Conservation (phyloP, 2,888 invertebrate genomes). For the Drepana falcataria region DNA sequence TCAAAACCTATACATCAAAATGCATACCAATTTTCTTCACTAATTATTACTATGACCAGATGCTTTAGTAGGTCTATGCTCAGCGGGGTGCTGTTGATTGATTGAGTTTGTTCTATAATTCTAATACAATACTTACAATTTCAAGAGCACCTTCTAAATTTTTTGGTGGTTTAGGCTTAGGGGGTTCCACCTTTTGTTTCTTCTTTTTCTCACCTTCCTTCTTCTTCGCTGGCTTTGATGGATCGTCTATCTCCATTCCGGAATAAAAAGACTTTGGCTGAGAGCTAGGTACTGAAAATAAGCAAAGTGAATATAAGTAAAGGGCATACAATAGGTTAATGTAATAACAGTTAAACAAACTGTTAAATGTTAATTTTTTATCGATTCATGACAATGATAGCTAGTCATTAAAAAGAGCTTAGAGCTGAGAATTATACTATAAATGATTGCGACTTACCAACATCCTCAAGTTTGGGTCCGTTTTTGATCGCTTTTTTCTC, state of each 20-base stretch:
- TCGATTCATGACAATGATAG: no score
- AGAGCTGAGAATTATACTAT: no score
- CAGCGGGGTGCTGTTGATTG: no score
- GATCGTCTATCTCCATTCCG: constrained; percentile 79
- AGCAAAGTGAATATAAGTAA: constrained; percentile 2
- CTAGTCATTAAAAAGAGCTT: no score
- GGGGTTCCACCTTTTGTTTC: constrained; percentile 65
- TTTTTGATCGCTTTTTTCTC: constrained; percentile 80
- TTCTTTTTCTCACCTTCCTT: constrained; percentile 64
- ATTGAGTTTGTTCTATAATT: no score
- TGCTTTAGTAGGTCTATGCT: no score
- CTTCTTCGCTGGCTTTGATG: constrained; percentile 74
- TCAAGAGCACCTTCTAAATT: constrained; percentile 81
- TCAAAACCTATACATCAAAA: no score
- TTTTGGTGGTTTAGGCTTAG: constrained; percentile 82
- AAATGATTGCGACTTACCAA: constrained; percentile 77
- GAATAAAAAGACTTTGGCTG: constrained; percentile 83
- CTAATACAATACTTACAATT: constrained; percentile 54
- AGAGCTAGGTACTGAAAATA: constrained; percentile 80
- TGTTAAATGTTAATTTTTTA: no score
- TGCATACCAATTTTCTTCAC: no score
- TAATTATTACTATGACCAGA: no score
- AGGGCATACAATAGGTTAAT: no score
- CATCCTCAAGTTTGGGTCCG: constrained; percentile 85
- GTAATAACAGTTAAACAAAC: no score